Evolutionary conservation across 2,113 vertebrate species (phyloP), one percentile per base, ranked within the genome.

Genomic region (Catharus minimus): DNA sequence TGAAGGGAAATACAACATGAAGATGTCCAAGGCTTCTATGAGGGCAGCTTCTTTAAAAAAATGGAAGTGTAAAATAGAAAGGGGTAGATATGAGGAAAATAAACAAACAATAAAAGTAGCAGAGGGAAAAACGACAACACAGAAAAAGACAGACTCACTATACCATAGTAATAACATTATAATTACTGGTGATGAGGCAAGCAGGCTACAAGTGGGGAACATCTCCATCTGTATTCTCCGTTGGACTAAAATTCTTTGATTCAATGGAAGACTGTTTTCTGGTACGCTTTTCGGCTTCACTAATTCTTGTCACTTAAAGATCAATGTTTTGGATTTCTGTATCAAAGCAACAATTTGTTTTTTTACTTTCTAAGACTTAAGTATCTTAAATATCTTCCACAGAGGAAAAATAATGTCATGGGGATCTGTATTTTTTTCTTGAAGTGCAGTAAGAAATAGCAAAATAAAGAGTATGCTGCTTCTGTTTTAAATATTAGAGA

Each of bases 101-200:
- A 71, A 75, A 75, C 33, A 61, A 93, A 81, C 36, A 86, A 20
- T 47, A 65, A 56, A 68, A 92, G 26, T 36, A 75, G 58, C 15
- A 43, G 27, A 14, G 28, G 32, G 16, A 0, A 24, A 26, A 57
- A 82, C 32, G 4, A 69, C 46, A 61, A 58, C 78, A 88, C 58
- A 80, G 52, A 69, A 80, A 75, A 87, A 81, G 60, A 93, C 78
- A 95, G 82, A 96, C 83, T 95, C 92, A 89, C 90, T 94, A 76
- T 93, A 94, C 83, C 83, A 92, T 69, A 90, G 62, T 84, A 95
- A 88, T 93, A 95, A 93, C 93, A 86, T 92, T 84, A 86, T 92
- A 95, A 94, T 94, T 95, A 92, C 83, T 90, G 88, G 84, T 93
- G 87, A 93, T 89, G 94, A 94, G 90, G 92, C 93, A 95, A 94